Base-by-base conservation (phyloP, 2,797 vertebrate species). In the Aeoliscus strigatus region DNA sequence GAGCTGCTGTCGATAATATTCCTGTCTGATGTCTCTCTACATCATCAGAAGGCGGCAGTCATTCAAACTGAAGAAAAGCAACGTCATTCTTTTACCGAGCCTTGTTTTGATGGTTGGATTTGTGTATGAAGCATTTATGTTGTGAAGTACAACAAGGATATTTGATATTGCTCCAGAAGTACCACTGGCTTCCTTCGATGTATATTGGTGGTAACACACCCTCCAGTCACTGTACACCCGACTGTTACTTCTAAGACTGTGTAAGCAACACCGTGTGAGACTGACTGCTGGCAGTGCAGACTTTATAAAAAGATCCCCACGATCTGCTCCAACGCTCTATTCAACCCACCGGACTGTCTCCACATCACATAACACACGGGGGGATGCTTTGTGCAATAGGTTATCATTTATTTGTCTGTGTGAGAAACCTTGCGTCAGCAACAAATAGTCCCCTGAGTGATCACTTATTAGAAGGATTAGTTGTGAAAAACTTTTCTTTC, bases 221-320 rank as follows among this genome's bases (percentile, higher is more conserved):
- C 24, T 14, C 24, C 14, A 18, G 43, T 31, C 16, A 21, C 18
- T 21, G 18, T 17, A 5, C 32, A 53, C 32, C 42, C 32, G 36
- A 39, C 34, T 38, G 18, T 21, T 14, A 54, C 51, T 38, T 60
- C 37, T 5, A 51, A 31, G 44, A 48, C 13, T 18, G 27, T 48
- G 65, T 80, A 81, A 84, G 54, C 29, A 66, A 78, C 67, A 68
- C 75, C 27, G 9, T 26, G 52, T 21, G 50, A 21, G 58, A 70
- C 39, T 76, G 58, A 70, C 39, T 76, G 81, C 84, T 78, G 67
- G 45, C 67, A 53, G 69, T 58, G 80, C 51, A 27, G 5, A 28
- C 74, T 86, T 87, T 85, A 86, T 80, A 83, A 87, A 88, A 88
- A 85, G 83, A 73, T 61, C 47, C 66, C 68, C 24, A 12, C 43